Conservation (phyloP, 2,888 invertebrate genomes). For the Stenodera caucasica region DNA sequence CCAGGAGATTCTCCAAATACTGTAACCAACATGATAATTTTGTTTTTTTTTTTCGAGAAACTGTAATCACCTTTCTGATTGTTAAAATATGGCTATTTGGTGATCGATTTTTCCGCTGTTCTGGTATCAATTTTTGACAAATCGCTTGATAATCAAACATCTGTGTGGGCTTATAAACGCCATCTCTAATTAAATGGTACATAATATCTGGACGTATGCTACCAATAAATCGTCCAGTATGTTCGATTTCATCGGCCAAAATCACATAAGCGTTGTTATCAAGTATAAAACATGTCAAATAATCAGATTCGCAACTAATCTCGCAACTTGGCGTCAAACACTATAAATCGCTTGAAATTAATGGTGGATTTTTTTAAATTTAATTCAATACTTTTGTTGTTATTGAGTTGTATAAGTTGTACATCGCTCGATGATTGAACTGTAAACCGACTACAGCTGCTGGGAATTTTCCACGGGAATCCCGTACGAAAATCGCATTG, state of each 20-base stretch:
- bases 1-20: constrained; percentile 49
- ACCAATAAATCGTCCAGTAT: constrained; percentile 74
- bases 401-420: constrained; percentile 76
- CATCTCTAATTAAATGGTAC: constrained; percentile 71
- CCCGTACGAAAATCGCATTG: constrained; percentile 71
- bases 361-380: neutral
- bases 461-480: constrained; percentile 61
- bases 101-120: constrained; percentile 27
- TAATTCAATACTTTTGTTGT: constrained; percentile 64
- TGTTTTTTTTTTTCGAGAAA: neutral
- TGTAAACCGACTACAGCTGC: constrained; percentile 77
- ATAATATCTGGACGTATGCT: constrained; percentile 72
- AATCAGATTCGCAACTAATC: constrained; percentile 61
- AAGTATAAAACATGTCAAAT: constrained; percentile 78
- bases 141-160: constrained; percentile 89
- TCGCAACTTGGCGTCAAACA: constrained; percentile 3
- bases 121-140: constrained; percentile 62
- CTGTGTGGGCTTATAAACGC: constrained; percentile 73
- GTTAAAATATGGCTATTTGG: constrained; percentile 10
- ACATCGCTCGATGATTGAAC: constrained; percentile 76
- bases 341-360: neutral
- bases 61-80: neutral
- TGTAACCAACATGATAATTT: constrained; percentile 24
- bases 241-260: constrained; percentile 68
- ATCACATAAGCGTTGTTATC: constrained; percentile 90